A percentile compares a stretch with the other conserved stretches of the same genome.
These are phyloP conservation scores for Corvus hawaiiensis DNA, from an alignment of 2,113 vertebrate species.

Conservation along the genomic window DNA sequence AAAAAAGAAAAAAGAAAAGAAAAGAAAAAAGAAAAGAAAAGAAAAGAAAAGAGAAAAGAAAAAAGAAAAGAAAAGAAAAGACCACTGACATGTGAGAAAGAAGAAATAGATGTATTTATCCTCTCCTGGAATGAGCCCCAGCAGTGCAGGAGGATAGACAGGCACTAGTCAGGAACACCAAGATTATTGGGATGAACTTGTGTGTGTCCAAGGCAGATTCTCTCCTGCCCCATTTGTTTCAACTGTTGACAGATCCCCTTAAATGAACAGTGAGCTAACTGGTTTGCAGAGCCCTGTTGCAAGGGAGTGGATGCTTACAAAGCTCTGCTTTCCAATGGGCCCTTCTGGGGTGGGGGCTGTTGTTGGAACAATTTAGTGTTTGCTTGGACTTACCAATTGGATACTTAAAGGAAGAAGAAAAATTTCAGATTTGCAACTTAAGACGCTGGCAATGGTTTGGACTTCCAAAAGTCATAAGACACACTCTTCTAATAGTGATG, in stretches of 20 bases:
- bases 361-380: not conserved
- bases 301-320: not conserved
- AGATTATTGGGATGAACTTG: not conserved
- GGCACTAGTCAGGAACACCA: not conserved
- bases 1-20: no score
- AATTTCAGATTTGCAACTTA: not conserved
- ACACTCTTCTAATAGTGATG: accelerated
- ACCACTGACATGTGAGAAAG: accelerated
- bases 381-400: not conserved
- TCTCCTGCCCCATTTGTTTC: not conserved
- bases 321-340: not conserved
- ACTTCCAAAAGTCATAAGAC: not conserved
- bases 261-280: not conserved
- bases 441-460: accelerated
- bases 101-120: not conserved
- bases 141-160: not conserved
- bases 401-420: not conserved
- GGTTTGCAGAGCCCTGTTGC: not conserved
- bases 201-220: not conserved
- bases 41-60: accelerated
- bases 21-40: not conserved
- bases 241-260: not conserved
- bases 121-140: not conserved
- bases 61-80: accelerated
- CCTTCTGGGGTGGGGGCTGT: accelerated